Evolutionary conservation across 2,113 vertebrate species (phyloP), one percentile per base, ranked within the genome.

Genomic region (Hucho hucho): DNA sequence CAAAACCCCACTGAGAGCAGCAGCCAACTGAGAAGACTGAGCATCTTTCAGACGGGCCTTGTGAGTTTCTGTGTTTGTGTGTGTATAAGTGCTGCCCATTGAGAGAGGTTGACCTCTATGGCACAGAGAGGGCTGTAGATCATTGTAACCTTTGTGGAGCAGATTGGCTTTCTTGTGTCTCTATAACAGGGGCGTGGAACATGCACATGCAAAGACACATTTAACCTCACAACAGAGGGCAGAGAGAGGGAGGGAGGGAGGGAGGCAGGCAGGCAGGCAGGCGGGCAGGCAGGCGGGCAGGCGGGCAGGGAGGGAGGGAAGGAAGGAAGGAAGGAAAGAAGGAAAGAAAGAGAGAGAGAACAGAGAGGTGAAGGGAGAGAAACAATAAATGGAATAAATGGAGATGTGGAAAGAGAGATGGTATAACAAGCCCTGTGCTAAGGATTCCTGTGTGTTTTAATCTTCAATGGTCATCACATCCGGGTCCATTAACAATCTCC

Each of bases 381-480:
- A 5, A 13, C 13, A 72, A 28, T n/a, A 18, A n/a, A n/a, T n/a
- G 13, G n/a, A 53, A 49, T 37, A 14, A 32, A 32, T 32, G 4
- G 67, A 53, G 75, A 61, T 69, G 65, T 73, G 66, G 37, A 77
- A 74, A 82, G 83, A 87, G 86, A 82, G 84, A 87, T 84, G 83
- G 84, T 9, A 4, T n/a, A n/a, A n/a, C n/a, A n/a, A n/a, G n/a
- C n/a, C n/a, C n/a, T n/a, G n/a, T 14, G 24, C 90, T 90, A 90
- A 91, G 88, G 87, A 87, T 81, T 84, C 85, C 0, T 71, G 64
- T 18, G 84, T 85, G 87, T 86, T 77, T 84, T 86, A 87, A 89
- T 90, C 87, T 89, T 87, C 70, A 81, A 70, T 63, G 0, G 78
- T 77, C 20, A 63, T 64, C 25, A 25, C 61, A 61, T 24, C 58